Evolutionary conservation across 2,113 vertebrate species (phyloP), one percentile per base, ranked within the genome.

Genomic region (Microcebus tavaratra): DNA sequence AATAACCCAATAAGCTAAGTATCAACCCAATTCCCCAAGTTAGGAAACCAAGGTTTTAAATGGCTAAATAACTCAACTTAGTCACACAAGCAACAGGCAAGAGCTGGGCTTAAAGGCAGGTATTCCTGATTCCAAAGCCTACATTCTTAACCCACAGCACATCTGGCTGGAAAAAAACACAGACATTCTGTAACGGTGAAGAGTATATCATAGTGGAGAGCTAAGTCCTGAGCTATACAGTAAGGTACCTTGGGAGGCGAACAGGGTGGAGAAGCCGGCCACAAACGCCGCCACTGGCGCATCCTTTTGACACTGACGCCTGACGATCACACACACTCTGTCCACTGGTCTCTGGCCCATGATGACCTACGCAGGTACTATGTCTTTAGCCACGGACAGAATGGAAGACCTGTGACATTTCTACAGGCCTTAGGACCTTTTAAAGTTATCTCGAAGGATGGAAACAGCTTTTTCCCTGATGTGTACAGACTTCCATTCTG

Each of bases 31-130:
- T 75, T 90, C 88, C 92, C 70, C 31, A 90, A 67, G 63, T 2
- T 84, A 55, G 55, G 42, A 94, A 80, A 88, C 59, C 89, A 84
- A 90, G 53, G 65, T n/a, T 94, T 92, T 84, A 81, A 79, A 86
- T 17, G 48, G 42, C 34, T 80, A 88, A 95, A 39, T 36, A 65
- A 89, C 17, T 57, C 87, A 36, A 78, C 31, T 93, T 48, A 91
- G n/a, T 57, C 68, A 90, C 31, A 89, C 23, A 79, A 65, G 59
- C 72, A 94, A 72, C 25, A 90, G 42, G 70, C 39, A 76, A 45
- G 36, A 78, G n/a, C 73, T 95, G 57, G 48, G 61, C 91, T 45
- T 82, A 89, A 93, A 55, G 20, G 27, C 36, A 78, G 73, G 39
- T 67, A 42, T 53, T 59, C 31, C 17, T 42, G 75, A 73, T 59